A percentile compares a stretch with the other conserved stretches of the same genome.
Conservation (phyloP, 1,140 invertebrate genomes). For the Aphidius gifuensis region DNA sequence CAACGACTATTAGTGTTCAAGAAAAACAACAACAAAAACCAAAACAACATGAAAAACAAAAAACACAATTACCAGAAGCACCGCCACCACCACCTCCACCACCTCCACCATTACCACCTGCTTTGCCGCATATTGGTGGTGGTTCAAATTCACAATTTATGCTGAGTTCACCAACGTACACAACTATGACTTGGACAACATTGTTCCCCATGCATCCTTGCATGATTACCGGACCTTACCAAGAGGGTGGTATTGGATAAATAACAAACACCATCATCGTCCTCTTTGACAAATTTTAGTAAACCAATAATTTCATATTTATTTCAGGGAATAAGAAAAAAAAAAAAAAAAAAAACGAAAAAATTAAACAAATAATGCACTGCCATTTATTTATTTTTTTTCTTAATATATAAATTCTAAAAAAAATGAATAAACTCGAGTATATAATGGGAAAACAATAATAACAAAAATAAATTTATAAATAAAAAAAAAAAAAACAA, state of each 20-base stretch:
- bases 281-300: too few species aligned
- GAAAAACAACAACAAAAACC: not conserved
- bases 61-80: too few species aligned
- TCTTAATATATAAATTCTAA: slow-evolving; percentile 30
- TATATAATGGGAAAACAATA: slow-evolving; percentile 13
- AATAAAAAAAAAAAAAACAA: too few species aligned
- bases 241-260: slow-evolving; percentile 61
- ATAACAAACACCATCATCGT: slow-evolving; percentile 10
- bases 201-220: slow-evolving; percentile 81
- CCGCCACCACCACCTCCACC: too few species aligned
- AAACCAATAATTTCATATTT: slow-evolving; percentile 5
- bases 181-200: slow-evolving; percentile 80
- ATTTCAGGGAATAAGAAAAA: slow-evolving; percentile 11
- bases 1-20: slow-evolving; percentile 1
- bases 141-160: slow-evolving; percentile 58
- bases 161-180: slow-evolving; percentile 68
- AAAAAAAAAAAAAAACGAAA: slow-evolving; percentile 15
- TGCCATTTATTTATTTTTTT: slow-evolving; percentile 45
- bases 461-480: slow-evolving; percentile 12
- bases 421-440: slow-evolving; percentile 15
- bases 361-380: slow-evolving; percentile 29
- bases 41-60: too few species aligned
- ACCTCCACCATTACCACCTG: slow-evolving; percentile 4
- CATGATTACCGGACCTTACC: slow-evolving; percentile 76
- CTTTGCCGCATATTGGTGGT: slow-evolving; percentile 37